phyloP scores from a whole-genome alignment of 1,140 invertebrate species.

The Monomorium pharaonis region DNA sequence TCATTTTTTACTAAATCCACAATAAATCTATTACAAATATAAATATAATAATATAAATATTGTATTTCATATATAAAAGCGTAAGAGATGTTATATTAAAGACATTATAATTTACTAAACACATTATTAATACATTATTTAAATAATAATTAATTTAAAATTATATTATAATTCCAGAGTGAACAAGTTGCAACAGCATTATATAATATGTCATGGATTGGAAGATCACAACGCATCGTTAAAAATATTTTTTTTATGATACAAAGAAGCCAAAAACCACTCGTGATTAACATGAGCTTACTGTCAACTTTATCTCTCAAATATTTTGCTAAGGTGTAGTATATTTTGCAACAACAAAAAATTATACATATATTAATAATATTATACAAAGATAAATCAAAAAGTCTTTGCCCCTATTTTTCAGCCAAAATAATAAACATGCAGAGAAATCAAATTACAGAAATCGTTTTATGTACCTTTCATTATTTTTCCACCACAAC shows the following conservation, averaged over 20 bases:
- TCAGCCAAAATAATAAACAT: no score
- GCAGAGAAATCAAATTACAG: no score
- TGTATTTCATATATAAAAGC: no score
- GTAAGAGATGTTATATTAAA: neutral
- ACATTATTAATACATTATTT: neutral
- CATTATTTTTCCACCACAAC: no score
- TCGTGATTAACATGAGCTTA: constrained; percentile 63
- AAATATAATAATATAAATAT: no score
- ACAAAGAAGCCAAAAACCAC: constrained; percentile 53
- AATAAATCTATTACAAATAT: neutral
- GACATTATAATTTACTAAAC: neutral
- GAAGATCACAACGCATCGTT: neutral
- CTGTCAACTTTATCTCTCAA: constrained; percentile 66
- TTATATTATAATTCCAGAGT: neutral
- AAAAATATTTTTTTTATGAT: constrained; percentile 5
- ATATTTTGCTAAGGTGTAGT: constrained; percentile 59
- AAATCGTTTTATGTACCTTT: no score
- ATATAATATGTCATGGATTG: constrained; percentile 42
- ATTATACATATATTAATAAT: no score
- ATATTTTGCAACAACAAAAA: neutral
- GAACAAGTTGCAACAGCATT: neutral
- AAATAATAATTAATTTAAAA: neutral
- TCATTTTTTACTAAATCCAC: neutral
- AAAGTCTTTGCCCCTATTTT: no score
- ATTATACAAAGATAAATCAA: no score